Conservation (phyloP, 2,888 invertebrate genomes). For the Eulithis testata region DNA sequence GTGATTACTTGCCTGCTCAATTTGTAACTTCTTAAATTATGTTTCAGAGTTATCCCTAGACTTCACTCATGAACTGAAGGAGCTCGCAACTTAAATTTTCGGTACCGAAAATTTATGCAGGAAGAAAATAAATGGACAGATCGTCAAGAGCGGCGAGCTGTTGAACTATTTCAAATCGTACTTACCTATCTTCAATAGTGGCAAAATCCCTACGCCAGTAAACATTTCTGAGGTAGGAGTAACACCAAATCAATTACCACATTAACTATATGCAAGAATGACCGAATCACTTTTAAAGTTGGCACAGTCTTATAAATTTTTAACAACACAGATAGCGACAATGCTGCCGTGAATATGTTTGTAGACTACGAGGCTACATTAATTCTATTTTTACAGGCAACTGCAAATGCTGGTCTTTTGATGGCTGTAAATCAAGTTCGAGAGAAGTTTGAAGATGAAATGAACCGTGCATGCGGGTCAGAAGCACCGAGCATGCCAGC, state of each 20-base stretch:
- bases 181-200: conserved; percentile 24
- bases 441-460: conserved; percentile 32
- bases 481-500: conserved; percentile 30
- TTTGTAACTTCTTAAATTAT: too few species aligned
- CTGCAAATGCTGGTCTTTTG: conserved; percentile 27
- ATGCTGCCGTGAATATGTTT: too few species aligned
- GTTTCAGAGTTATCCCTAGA: conserved; percentile 29
- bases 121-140: conserved; percentile 15
- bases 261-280: too few species aligned
- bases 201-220: conserved; percentile 14
- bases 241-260: too few species aligned
- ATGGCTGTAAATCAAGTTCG: conserved; percentile 25
- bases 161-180: conserved; percentile 25
- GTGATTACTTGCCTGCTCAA: too few species aligned
- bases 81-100: conserved; percentile 31
- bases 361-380: background rate
- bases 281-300: too few species aligned
- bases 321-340: too few species aligned
- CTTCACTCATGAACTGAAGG: conserved; percentile 20
- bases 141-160: conserved; percentile 21
- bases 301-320: too few species aligned
- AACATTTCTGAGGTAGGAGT: conserved; percentile 17
- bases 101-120: conserved; percentile 26
- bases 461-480: conserved; percentile 28
- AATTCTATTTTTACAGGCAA: conserved; percentile 22